Base-by-base conservation (phyloP, 2,888 invertebrate genomes). In the Merodon equestris region DNA sequence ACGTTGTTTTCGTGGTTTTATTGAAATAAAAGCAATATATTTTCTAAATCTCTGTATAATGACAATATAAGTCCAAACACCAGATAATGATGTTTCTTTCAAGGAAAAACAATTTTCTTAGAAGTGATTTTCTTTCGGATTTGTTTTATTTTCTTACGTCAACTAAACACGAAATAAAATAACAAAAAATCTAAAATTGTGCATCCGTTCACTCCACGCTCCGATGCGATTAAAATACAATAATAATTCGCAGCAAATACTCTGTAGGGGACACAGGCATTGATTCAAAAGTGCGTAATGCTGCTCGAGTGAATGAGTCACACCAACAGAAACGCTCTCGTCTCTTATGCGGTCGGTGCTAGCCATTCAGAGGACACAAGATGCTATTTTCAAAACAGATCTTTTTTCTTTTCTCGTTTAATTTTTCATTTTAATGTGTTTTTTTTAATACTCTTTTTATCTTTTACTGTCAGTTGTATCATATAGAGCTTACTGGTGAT, bases 201-300 rank as follows among this genome's bases (percentile, higher is more conserved):
- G 79, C 74, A 77, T 77, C 77, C 73, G 77, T 77, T 77, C 57
- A 60, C 74, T 64, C 56, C 58, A 64, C 68, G 70, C 58, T 64
- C 64, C 64, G 64, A 74, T 79, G 70, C 63, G 74, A 79, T 70
- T 74, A 74, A 79, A 79, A 73, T 79, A 74, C 79, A 74, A 79
- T 79, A 73, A 68, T 73, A 68, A 70, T 74, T 79, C 63, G 63
- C 73, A 73, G 67, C 56, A 48, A 67, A 61, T 42, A 34, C 58
- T 68, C 47, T 45, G 45, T 44, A 18, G 40, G 40, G 34, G 64
- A 54, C 48, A 38, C 58, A 47, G 34, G 17, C 3, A 1, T 18
- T 1, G 1, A 4, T 10, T 58, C 12, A 68, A 70, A 64, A 68
- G 70, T 74, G 79, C 79, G 79, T 79, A 70, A 70, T 70, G 48